Evolutionary conservation across 1,140 invertebrate genomes (phyloP), one percentile per base, ranked within the genome.

Genomic region (Heliothis virescens): DNA sequence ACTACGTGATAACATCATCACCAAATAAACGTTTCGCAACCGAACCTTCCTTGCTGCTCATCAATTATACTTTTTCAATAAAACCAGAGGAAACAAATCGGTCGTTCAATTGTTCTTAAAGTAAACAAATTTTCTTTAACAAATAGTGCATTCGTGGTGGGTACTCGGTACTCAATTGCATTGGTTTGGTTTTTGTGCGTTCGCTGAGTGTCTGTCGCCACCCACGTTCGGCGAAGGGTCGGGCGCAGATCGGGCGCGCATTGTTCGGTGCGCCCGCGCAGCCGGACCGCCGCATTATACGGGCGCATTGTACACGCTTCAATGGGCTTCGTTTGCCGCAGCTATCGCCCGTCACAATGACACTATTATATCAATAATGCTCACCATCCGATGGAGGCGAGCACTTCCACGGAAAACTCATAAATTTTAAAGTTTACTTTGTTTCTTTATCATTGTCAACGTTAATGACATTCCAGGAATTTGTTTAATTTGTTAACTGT

Each of bases 321-420:
- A 93, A 94, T 94, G 90, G 88, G 84, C 87, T 89, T 91, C 89
- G 86, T 90, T 91, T 87, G 88, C 91, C 88, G 87, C 83, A 86
- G 84, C 90, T 87, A 88, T 91, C 83, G 85, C 67, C 82, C 85
- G 77, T 90, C 88, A 94, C 93, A 93, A 93, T 92, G 91, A 91
- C 92, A 94, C 89, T 91, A 91, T 93, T 93, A 89, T 93, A 91
- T 91, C 90, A 91, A 92, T 92, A 92, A 90, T 89, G 80, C 83
- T 87, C 83, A 76, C 75, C 77, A 79, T 80, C 84, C 84, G 83
- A 86, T 82, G 85, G 85, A 87, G 86, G 85, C 77, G 83, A 79
- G 78, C 73, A 89, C 79, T 93, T 91, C 87, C 82, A 85, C 72
- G 87, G 87, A 93, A 91, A 83, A 77, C 79, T 91, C 86, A 85